Conservation (phyloP, 2,888 invertebrate genomes). For the Xestia c-nigrum region DNA sequence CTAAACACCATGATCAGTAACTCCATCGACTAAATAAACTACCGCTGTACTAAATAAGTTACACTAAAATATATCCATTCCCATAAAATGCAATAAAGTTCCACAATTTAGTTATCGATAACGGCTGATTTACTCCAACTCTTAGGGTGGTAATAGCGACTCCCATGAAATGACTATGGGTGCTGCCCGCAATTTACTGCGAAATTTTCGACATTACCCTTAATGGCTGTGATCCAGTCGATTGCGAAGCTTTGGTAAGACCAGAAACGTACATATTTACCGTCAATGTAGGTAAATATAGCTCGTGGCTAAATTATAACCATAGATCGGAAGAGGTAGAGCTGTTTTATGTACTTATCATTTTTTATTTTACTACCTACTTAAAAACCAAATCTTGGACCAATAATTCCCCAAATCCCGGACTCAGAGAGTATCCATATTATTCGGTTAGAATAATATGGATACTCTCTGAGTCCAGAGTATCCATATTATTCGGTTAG, state of each 20-base stretch:
- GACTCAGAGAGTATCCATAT: too few species aligned
- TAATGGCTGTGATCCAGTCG: constrained; percentile 27
- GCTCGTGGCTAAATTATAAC: too few species aligned
- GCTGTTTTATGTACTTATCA: too few species aligned
- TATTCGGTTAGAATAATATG: too few species aligned
- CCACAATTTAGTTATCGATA: constrained; percentile 49
- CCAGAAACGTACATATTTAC: not conserved
- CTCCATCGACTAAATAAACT: not conserved
- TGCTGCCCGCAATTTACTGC: constrained; percentile 44
- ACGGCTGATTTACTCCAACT: constrained; percentile 49
- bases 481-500: too few species aligned
- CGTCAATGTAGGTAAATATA: too few species aligned
- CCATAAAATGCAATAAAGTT: constrained; percentile 46
- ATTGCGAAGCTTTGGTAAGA: not conserved
- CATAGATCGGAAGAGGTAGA: too few species aligned
- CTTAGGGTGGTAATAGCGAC: constrained; percentile 44
- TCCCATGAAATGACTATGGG: constrained; percentile 47
- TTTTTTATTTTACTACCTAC: too few species aligned
- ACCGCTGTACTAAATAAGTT: not conserved
- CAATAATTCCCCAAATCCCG: too few species aligned
- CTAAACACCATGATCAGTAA: not conserved
- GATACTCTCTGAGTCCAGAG: too few species aligned
- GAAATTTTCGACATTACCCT: constrained; percentile 44
- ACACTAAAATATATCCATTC: constrained; percentile 11
- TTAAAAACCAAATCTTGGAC: too few species aligned